phyloP scores from a whole-genome alignment of 2,113 vertebrate species.

The Sylvia atricapilla region DNA sequence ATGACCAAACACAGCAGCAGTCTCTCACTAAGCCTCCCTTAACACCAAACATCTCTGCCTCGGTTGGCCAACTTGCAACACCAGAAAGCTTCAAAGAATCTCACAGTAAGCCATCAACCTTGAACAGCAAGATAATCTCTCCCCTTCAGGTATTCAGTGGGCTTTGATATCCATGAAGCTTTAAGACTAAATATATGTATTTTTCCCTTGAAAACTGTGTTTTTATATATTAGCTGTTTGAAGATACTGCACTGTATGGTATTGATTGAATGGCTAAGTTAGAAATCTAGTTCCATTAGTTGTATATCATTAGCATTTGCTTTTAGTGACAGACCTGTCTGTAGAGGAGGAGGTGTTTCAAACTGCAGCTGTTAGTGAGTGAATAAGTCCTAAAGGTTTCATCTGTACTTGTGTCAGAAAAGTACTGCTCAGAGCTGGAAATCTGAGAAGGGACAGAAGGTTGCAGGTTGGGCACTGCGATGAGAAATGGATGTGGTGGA shows the following conservation, averaged over 20 bases:
- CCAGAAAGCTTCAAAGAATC: slow-evolving; percentile 93
- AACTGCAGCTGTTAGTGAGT: background rate
- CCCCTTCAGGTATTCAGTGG: slow-evolving; percentile 76
- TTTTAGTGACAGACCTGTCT: background rate
- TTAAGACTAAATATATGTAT: background rate
- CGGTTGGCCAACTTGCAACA: slow-evolving; percentile 80
- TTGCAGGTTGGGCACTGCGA: background rate
- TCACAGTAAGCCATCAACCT: slow-evolving; percentile 71
- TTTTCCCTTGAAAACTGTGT: background rate
- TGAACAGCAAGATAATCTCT: slow-evolving; percentile 73
- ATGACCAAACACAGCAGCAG: slow-evolving; percentile 74
- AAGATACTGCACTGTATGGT: background rate
- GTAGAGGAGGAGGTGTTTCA: background rate
- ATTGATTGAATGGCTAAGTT: background rate
- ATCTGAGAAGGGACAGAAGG: background rate
- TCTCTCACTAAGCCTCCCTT: slow-evolving; percentile 79
- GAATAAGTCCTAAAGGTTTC: background rate
- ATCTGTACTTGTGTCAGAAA: background rate
- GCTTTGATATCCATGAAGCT: background rate
- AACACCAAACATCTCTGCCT: slow-evolving; percentile 81
- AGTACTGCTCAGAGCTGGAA: background rate
- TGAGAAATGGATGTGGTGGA: background rate
- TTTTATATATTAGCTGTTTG: background rate
- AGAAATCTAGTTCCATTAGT: background rate
- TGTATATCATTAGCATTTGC: background rate